These are phyloP conservation scores for Heliocidaris tuberculata DNA, from an alignment of 35 echinoderm and acorn worm genomes.

Conservation along the genomic window DNA sequence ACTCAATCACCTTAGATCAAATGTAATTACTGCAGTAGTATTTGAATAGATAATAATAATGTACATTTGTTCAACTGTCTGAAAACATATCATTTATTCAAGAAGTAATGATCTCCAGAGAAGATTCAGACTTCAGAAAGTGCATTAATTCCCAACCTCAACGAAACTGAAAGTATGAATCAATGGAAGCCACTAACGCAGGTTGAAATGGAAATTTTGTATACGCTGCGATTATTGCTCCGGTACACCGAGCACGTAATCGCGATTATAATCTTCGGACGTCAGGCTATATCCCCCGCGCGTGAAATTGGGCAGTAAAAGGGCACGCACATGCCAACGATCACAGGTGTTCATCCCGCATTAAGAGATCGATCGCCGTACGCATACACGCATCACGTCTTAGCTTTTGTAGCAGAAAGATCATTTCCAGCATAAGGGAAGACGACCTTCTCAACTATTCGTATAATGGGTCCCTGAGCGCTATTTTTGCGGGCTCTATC, in stretches of 20 bases:
- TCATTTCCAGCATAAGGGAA: neutral
- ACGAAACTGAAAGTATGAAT: neutral
- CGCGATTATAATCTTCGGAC: neutral
- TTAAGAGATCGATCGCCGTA: neutral
- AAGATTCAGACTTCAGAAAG: too few relatives aligned
- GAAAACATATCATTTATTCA: too few relatives aligned
- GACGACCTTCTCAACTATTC: neutral
- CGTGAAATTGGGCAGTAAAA: constrained; percentile 1
- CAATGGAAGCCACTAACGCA: neutral
- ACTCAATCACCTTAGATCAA: too few relatives aligned
- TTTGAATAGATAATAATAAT: too few relatives aligned
- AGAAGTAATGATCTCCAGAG: too few relatives aligned
- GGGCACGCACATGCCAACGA: neutral
- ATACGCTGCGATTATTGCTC: neutral
- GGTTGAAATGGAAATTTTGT: neutral
- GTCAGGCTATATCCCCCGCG: neutral
- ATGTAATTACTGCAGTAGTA: too few relatives aligned
- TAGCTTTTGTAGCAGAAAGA: neutral
- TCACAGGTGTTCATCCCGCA: neutral
- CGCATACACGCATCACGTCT: neutral
- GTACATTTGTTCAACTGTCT: too few relatives aligned
- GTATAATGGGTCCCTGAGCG: neutral
- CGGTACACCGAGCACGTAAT: neutral
- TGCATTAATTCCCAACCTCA: too few relatives aligned
- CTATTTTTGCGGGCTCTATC: neutral